A percentile compares a stretch with the other conserved stretches of the same genome.
Evolutionary conservation across 2,797 vertebrate genomes (phyloP).

Genomic region (Mus minutoides): DNA sequence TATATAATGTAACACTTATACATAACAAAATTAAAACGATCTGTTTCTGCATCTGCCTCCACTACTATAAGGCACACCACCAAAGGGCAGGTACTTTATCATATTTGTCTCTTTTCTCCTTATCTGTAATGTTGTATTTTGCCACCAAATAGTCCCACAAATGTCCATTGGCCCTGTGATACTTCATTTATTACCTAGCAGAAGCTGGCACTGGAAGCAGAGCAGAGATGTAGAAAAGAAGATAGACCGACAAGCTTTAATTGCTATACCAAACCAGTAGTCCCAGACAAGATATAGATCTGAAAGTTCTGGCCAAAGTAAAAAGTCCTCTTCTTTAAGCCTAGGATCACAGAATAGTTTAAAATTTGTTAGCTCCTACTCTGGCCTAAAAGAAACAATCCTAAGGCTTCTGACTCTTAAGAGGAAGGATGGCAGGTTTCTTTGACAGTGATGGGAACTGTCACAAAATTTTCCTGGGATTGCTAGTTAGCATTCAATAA

Average conservation of each 20-base stretch:
- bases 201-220: background rate
- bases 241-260: background rate
- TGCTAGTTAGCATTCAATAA: background rate
- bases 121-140: background rate
- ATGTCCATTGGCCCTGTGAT: background rate
- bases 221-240: slow-evolving; percentile 28
- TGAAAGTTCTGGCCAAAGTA: slow-evolving; percentile 12
- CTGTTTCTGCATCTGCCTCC: background rate
- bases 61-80: background rate
- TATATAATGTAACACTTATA: slow-evolving; percentile 7
- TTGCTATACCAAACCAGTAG: slow-evolving; percentile 9
- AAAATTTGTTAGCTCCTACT: slow-evolving; percentile 29
- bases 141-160: background rate
- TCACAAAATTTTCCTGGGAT: background rate
- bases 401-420: slow-evolving; percentile 14
- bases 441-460: slow-evolving; percentile 54
- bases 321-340: background rate
- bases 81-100: background rate
- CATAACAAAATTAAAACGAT: slow-evolving; percentile 7
- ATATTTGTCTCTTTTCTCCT: background rate
- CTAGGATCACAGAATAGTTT: slow-evolving; percentile 32
- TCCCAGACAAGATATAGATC: slow-evolving; percentile 3
- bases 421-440: slow-evolving; percentile 9
- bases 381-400: slow-evolving; percentile 25
- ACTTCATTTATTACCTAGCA: slow-evolving; percentile 23